These are phyloP conservation scores for Nanorana parkeri DNA, from an alignment of 2,113 vertebrate species.

Conservation along the genomic window DNA sequence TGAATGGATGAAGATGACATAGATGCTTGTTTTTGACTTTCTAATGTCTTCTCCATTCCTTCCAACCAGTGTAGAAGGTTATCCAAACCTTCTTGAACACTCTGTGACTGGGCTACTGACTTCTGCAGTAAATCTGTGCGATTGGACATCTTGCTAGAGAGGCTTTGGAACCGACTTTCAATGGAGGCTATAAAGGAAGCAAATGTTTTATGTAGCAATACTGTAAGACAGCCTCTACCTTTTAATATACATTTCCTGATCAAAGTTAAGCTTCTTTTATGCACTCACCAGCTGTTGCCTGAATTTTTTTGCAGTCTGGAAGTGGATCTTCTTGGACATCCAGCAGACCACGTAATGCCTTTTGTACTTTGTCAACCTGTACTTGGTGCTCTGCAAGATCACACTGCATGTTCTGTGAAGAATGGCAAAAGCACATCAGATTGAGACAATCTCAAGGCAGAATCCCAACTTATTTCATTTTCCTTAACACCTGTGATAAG, in stretches of 20 bases:
- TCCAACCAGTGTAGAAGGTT: constrained; percentile 84
- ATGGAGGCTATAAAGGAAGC: constrained; percentile 76
- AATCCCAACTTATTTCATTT: background rate
- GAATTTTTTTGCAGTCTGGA: constrained; percentile 77
- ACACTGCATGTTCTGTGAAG: constrained; percentile 84
- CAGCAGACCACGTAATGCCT: constrained; percentile 81
- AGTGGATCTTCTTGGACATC: constrained; percentile 82
- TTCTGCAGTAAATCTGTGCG: constrained; percentile 90
- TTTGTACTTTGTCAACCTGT: constrained; percentile 92
- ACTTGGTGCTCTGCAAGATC: constrained; percentile 89
- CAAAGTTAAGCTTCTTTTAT: background rate
- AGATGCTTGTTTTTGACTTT: constrained; percentile 67
- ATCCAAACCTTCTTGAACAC: constrained; percentile 91
- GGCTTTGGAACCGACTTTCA: constrained; percentile 79
- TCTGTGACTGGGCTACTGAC: constrained; percentile 91
- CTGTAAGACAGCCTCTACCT: no score
- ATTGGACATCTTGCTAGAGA: constrained; percentile 80
- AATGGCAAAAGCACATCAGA: background rate
- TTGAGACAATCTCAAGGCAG: background rate
- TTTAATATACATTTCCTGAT: background rate
- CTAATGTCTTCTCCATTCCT: constrained; percentile 74
- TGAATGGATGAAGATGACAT: constrained; percentile 84
- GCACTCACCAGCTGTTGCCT: constrained; percentile 82
- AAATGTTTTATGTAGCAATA: background rate
- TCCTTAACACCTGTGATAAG: background rate